Evolutionary conservation across 30 jellyfish, hydroid and myxozoan species (phyloP).

Genomic region (Aurelia aurita): DNA sequence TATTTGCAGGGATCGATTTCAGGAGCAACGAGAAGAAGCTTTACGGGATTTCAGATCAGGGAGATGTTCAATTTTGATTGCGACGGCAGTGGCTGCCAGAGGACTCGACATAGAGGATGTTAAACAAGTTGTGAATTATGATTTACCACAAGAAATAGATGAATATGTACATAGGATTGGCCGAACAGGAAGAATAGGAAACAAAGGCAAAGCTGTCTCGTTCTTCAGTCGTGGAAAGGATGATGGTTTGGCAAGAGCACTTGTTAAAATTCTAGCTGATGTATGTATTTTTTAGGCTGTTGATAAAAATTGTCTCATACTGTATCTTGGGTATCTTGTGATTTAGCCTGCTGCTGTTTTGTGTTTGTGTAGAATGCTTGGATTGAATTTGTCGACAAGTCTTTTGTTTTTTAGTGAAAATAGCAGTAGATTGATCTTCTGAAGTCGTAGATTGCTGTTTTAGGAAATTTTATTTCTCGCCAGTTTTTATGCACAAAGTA

Average conservation of each 20-base stretch:
- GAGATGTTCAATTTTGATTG: conserved; percentile 88
- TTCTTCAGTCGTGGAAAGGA: conserved; percentile 94
- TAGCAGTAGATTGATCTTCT: too few species aligned
- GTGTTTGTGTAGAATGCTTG: too few species aligned
- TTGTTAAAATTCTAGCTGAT: conserved; percentile 92
- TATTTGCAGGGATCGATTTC: conserved; percentile 92
- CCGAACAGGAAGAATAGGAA: conserved; percentile 99
- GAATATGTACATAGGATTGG: conserved; percentile 99
- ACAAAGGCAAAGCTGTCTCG: conserved; percentile 93
- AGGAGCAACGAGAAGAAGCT: conserved; percentile 99
- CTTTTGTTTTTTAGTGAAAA: too few species aligned
- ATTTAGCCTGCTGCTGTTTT: too few species aligned
- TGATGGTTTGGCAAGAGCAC: conserved; percentile 87
- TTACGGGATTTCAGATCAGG: conserved; percentile 90
- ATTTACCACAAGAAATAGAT: conserved; percentile 93
- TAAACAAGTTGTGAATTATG: conserved; percentile 94
- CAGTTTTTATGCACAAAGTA: too few species aligned
- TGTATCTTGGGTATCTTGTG: too few species aligned
- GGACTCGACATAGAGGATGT: conserved; percentile 99
- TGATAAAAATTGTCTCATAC: too few species aligned
- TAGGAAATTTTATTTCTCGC: too few species aligned
- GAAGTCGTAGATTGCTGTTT: too few species aligned
- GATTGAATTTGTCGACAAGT: too few species aligned
- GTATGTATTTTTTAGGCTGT: conserved; percentile 48
- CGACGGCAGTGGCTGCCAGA: conserved; percentile 99